Evolutionary conservation across 2,797 vertebrate genomes (phyloP).

Genomic region (Hydrocynus forskahlii): DNA sequence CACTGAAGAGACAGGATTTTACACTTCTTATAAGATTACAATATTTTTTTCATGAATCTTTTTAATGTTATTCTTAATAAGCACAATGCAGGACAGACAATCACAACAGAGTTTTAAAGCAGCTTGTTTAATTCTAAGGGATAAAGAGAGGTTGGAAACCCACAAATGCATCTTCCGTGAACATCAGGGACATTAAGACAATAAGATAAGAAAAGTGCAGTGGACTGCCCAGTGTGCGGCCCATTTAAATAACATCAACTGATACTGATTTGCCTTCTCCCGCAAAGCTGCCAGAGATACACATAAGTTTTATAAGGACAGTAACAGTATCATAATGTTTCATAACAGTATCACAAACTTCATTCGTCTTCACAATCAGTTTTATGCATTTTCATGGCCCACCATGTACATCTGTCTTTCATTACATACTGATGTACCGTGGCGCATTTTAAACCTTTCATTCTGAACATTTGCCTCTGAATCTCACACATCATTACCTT

Average conservation of each 20-base stretch:
- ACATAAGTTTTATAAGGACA: too few relatives aligned
- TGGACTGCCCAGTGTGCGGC: neutral
- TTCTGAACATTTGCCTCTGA: neutral
- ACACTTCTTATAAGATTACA: too few relatives aligned
- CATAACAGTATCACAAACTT: neutral
- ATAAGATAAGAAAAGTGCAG: neutral
- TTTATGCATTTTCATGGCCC: neutral
- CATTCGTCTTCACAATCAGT: neutral
- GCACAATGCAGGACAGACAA: too few relatives aligned
- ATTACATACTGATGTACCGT: neutral
- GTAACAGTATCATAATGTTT: neutral
- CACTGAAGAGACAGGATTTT: neutral
- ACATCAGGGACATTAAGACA: neutral
- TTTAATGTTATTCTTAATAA: too few relatives aligned
- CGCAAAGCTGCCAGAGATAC: too few relatives aligned
- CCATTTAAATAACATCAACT: neutral
- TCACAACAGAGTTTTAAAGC: too few relatives aligned
- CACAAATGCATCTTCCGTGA: too few relatives aligned
- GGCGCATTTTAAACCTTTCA: constrained; percentile 1
- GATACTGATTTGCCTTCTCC: neutral
- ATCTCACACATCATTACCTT: neutral
- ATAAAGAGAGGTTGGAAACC: too few relatives aligned
- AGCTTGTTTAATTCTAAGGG: too few relatives aligned
- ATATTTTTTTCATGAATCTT: too few relatives aligned
- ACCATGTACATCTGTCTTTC: too few relatives aligned